Percentiles rank a stretch among this genome's conserved stretches.
phyloP scores from a whole-genome alignment of 1,140 invertebrate genomes.

The Halictus rubicundus region DNA sequence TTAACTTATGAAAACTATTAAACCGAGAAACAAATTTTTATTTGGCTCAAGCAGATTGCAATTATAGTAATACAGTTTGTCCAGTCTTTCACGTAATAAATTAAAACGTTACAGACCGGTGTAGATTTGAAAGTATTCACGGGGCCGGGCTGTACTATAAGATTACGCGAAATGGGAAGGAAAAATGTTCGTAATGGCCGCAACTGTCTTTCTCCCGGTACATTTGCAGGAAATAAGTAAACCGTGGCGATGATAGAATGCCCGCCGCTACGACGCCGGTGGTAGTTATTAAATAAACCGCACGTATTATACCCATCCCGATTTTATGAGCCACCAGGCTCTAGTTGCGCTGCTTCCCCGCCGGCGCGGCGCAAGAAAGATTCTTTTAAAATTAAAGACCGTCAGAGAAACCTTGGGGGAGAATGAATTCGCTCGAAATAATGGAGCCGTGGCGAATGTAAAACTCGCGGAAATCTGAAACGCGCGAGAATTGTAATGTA shows the following conservation, averaged over 20 bases:
- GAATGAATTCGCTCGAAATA: background rate
- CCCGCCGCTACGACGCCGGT: no score
- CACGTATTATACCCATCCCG: background rate
- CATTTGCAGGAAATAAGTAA: background rate
- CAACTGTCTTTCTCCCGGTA: background rate
- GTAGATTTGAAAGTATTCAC: no score
- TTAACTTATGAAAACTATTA: no score
- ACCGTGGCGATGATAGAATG: conserved; percentile 11
- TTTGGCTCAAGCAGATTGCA: no score
- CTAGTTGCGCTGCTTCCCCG: background rate
- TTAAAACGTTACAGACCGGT: no score
- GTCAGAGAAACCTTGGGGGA: no score
- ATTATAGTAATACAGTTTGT: no score
- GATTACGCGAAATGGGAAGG: background rate
- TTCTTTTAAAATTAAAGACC: conserved; percentile 23
- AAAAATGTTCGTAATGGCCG: background rate
- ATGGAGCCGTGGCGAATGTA: background rate
- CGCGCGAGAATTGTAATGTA: background rate
- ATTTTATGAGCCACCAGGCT: background rate
- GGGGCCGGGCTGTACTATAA: background rate
- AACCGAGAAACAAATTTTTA: no score
- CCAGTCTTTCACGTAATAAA: no score
- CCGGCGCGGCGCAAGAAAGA: background rate
- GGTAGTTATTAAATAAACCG: conserved; percentile 30
- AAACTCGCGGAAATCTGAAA: background rate